Percentiles rank a stretch among this genome's conserved stretches.
These are phyloP conservation scores for Meriones unguiculatus DNA, from an alignment of 2,113 vertebrate genomes.

Conservation along the genomic window DNA sequence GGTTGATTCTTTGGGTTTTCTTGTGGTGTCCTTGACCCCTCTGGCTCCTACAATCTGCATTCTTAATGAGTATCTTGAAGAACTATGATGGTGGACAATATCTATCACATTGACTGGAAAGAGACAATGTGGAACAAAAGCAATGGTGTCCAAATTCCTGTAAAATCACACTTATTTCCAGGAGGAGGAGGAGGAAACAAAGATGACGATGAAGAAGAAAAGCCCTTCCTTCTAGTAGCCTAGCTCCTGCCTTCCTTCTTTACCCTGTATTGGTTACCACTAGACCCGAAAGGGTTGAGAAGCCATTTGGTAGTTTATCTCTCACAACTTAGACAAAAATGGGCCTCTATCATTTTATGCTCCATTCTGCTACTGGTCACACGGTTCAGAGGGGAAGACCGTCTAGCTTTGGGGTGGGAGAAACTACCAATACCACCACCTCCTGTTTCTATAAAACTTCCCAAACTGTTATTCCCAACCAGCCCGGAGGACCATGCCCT, in stretches of 20 bases:
- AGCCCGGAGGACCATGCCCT: background rate
- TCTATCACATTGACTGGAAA: background rate
- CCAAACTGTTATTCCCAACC: background rate
- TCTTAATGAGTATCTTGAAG: too few species aligned
- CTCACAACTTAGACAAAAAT: background rate
- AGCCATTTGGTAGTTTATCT: background rate
- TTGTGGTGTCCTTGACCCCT: too few species aligned
- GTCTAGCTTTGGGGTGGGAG: background rate
- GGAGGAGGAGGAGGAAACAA: background rate
- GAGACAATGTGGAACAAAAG: background rate
- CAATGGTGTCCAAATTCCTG: background rate
- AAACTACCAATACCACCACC: background rate
- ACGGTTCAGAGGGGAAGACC: background rate
- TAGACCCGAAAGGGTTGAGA: background rate
- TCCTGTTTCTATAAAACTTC: background rate
- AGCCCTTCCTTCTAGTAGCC: background rate
- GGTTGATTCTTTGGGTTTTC: too few species aligned
- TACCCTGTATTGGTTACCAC: background rate
- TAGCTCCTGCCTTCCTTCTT: background rate
- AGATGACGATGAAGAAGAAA: background rate
- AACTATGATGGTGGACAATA: background rate
- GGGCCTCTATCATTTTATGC: background rate
- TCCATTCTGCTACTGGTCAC: background rate
- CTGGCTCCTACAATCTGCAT: too few species aligned
- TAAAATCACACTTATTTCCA: background rate